Percentiles rank a stretch among this genome's conserved stretches.
Evolutionary conservation across 2,888 invertebrate genomes (phyloP).

Genomic region (Synanthedon formicaeformis): DNA sequence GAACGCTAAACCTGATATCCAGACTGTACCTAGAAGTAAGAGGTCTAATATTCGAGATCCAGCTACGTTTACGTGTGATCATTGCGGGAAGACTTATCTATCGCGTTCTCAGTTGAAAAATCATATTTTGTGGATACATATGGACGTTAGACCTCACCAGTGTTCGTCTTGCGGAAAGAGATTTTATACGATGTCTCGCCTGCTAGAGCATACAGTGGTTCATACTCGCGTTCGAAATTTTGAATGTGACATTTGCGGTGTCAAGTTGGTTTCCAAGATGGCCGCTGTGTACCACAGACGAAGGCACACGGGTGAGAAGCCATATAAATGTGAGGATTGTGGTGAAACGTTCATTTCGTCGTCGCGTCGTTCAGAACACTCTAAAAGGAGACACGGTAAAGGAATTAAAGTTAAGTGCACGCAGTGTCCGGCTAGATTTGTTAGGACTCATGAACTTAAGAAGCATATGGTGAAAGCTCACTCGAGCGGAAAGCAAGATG

Average conservation of each 20-base stretch:
- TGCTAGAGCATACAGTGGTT: constrained; percentile 64
- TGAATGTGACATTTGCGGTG: constrained; percentile 64
- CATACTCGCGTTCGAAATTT: constrained; percentile 66
- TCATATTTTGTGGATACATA: constrained; percentile 62
- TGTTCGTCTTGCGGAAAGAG: constrained; percentile 64
- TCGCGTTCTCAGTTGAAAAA: constrained; percentile 53
- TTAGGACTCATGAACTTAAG: constrained; percentile 36
- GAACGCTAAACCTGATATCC: constrained; percentile 38
- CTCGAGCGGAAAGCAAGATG: neutral
- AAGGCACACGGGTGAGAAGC: constrained; percentile 57
- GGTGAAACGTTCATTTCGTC: constrained; percentile 53
- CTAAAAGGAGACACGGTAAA: constrained; percentile 48
- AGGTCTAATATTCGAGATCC: constrained; percentile 51
- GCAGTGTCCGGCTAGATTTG: constrained; percentile 37
- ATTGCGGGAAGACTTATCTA: constrained; percentile 45
- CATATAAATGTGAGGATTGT: constrained; percentile 53
- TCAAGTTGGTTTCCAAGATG: constrained; percentile 54
- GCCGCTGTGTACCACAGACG: constrained; percentile 57
- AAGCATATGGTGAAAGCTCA: constrained; percentile 43
- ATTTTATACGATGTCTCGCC: constrained; percentile 60
- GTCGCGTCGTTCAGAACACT: constrained; percentile 51
- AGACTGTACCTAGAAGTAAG: constrained; percentile 28
- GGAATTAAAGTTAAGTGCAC: constrained; percentile 34
- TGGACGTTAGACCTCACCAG: constrained; percentile 56
- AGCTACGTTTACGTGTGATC: constrained; percentile 47